Percentiles rank a stretch among this genome's conserved stretches.
These are phyloP conservation scores for Stichodactyla mertensii DNA, from an alignment of 64 coral and sea anemone genomes.

Conservation along the genomic window DNA sequence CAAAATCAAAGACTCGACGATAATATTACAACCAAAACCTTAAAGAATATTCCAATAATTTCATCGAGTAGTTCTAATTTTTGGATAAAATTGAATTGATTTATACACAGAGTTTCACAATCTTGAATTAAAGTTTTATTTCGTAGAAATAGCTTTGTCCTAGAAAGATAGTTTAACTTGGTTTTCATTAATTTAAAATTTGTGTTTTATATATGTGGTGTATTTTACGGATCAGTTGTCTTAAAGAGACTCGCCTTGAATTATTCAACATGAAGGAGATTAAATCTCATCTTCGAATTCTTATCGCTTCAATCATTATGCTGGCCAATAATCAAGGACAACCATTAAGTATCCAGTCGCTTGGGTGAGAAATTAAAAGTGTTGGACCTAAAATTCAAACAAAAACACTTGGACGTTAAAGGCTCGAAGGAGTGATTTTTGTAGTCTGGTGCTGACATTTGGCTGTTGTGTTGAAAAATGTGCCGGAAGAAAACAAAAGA, in stretches of 20 bases:
- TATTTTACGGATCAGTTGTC: neutral
- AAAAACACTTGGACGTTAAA: neutral
- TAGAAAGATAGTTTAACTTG: neutral
- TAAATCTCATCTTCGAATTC: neutral
- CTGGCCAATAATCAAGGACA: neutral
- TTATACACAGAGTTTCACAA: neutral
- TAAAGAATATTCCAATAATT: neutral
- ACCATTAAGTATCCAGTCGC: neutral
- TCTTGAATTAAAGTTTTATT: neutral
- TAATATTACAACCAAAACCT: neutral
- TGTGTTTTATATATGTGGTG: neutral
- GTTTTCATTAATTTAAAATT: constrained; percentile 6
- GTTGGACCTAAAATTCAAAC: no score
- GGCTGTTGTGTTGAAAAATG: neutral
- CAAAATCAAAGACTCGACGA: neutral
- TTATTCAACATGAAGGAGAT: neutral
- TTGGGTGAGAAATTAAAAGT: neutral
- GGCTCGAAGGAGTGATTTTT: neutral
- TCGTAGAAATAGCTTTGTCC: neutral
- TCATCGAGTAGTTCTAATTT: neutral
- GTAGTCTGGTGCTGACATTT: neutral
- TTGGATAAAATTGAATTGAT: neutral
- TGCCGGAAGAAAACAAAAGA: neutral
- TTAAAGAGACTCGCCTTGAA: neutral
- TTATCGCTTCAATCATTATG: neutral